Percentiles rank a stretch among this genome's conserved stretches.
These are phyloP conservation scores for Thalassarche chlororhynchos DNA, from an alignment of 2,113 vertebrate species.

Conservation along the genomic window DNA sequence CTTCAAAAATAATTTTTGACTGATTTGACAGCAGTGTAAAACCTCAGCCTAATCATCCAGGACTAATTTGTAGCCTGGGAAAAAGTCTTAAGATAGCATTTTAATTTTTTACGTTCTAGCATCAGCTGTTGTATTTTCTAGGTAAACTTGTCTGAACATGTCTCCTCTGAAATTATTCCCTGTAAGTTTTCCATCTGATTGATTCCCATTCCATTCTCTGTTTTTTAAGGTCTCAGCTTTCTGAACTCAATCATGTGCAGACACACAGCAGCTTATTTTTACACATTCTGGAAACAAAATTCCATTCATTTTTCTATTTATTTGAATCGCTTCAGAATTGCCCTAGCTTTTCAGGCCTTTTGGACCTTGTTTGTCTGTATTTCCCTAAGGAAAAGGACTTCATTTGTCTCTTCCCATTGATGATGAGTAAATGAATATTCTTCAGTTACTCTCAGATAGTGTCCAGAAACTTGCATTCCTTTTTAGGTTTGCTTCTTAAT, in stretches of 20 bases:
- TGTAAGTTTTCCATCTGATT: neutral
- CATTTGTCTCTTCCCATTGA: neutral
- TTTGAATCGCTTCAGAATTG: neutral
- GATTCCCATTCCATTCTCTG: neutral
- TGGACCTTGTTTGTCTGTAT: neutral
- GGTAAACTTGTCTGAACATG: neutral
- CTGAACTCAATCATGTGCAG: neutral
- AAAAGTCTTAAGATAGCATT: neutral
- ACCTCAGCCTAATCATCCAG: neutral
- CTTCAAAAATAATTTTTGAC: neutral
- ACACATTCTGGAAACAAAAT: neutral
- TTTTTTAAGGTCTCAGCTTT: neutral
- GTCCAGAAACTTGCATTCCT: neutral
- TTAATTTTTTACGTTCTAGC: neutral
- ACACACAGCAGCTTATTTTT: neutral
- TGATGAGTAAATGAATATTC: neutral
- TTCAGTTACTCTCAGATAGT: neutral
- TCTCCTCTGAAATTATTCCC: neutral
- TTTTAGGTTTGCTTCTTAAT: neutral
- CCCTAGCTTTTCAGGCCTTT: neutral
- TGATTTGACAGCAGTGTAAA: neutral
- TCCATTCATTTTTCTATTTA: neutral
- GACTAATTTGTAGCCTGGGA: conserved; percentile 20
- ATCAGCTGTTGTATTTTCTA: neutral
- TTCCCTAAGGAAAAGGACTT: neutral